A percentile compares a stretch with the other conserved stretches of the same genome.
Conservation (phyloP, 2,113 vertebrate genomes). For the Myrmecophaga tridactyla region DNA sequence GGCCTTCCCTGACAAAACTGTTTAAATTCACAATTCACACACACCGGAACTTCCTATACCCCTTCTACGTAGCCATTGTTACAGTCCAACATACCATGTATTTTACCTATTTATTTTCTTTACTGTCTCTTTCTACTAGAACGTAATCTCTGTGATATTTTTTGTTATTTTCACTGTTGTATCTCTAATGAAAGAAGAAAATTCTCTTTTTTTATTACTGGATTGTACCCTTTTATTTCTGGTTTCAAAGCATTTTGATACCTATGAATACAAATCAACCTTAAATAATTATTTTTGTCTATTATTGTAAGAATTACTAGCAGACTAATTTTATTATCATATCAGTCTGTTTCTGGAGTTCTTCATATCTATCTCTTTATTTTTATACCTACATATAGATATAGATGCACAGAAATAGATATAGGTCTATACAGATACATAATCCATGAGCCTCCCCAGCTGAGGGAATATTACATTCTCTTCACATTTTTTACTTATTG, state of each 20-base stretch:
- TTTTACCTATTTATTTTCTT: too few relatives aligned
- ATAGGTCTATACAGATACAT: background rate
- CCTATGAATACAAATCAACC: background rate
- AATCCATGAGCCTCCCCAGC: background rate
- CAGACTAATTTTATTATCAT: background rate
- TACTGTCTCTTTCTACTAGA: too few relatives aligned
- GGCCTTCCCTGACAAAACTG: too few relatives aligned
- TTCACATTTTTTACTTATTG: background rate
- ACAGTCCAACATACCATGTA: too few relatives aligned
- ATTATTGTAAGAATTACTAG: background rate
- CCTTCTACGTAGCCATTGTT: background rate
- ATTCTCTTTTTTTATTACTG: background rate
- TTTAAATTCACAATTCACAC: too few relatives aligned
- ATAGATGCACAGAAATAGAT: background rate
- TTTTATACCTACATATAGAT: background rate
- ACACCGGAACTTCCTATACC: too few relatives aligned
- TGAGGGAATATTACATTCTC: background rate
- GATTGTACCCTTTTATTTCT: background rate
- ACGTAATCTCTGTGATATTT: too few relatives aligned
- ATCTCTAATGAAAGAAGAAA: background rate
- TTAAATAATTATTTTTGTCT: constrained; percentile 1
- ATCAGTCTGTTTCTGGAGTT: background rate
- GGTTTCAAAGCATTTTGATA: constrained; percentile 1
- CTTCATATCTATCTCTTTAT: too few relatives aligned
- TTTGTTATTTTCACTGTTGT: too few relatives aligned